These are phyloP conservation scores for Tinea trinotella DNA, from an alignment of 2,888 invertebrate genomes.

Conservation along the genomic window DNA sequence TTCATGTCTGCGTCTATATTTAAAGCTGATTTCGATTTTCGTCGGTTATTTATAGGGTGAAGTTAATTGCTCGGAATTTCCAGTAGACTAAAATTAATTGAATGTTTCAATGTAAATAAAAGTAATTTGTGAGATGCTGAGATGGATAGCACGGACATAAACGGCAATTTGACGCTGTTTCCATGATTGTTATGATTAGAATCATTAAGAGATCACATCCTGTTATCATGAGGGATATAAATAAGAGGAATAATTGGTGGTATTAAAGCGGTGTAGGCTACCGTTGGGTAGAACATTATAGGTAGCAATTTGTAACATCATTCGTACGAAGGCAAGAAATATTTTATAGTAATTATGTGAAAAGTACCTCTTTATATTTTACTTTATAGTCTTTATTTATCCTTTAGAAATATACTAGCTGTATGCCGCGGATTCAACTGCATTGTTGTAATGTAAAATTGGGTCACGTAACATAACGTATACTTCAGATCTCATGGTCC, in stretches of 20 bases:
- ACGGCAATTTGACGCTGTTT: background rate
- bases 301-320: slow-evolving; percentile 4
- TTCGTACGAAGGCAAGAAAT: background rate
- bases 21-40: slow-evolving; percentile 30
- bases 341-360: background rate
- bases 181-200: slow-evolving; percentile 6
- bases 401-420: too few relatives aligned
- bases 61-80: slow-evolving; percentile 12
- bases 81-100: slow-evolving; percentile 9
- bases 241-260: slow-evolving; percentile 28
- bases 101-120: slow-evolving; percentile 8
- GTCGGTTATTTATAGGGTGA: slow-evolving; percentile 5
- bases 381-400: too few relatives aligned
- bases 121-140: background rate
- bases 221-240: slow-evolving; percentile 28
- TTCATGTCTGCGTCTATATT: slow-evolving; percentile 62
- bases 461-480: too few relatives aligned
- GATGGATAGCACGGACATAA: background rate
- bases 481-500: too few relatives aligned
- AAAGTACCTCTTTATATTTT: too few relatives aligned
- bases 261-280: background rate
- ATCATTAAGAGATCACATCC: slow-evolving; percentile 32
- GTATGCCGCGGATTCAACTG: too few relatives aligned
- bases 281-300: background rate
- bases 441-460: too few relatives aligned